Percentiles rank a stretch among this genome's conserved stretches.
These are phyloP conservation scores for Melanotaenia parkinsoni DNA, from an alignment of 2,797 vertebrate species.

Conservation along the genomic window DNA sequence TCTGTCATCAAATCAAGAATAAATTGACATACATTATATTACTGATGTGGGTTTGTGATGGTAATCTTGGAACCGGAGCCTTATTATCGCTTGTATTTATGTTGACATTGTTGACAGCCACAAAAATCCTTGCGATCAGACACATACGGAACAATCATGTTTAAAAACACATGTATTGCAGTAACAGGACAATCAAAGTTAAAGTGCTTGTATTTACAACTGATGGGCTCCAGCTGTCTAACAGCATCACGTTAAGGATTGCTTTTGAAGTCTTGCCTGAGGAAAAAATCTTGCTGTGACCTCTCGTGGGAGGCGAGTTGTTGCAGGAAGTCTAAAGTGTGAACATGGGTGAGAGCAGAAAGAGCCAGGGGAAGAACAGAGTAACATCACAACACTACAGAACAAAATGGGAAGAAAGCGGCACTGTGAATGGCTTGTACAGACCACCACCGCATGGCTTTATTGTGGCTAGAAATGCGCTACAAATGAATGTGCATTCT, in stretches of 20 bases:
- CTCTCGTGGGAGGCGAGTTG: not conserved
- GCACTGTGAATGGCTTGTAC: too few relatives aligned
- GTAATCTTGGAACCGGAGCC: not conserved
- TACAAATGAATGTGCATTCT: not conserved
- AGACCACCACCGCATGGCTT: too few relatives aligned
- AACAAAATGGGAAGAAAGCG: not conserved
- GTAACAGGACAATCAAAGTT: not conserved
- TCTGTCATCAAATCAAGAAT: not conserved
- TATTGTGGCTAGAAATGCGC: not conserved
- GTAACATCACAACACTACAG: not conserved
- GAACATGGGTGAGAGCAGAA: not conserved
- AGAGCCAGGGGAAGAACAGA: not conserved
- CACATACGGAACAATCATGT: not conserved
- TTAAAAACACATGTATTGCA: not conserved
- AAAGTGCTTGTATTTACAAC: not conserved
- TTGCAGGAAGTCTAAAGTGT: not conserved
- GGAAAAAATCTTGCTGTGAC: not conserved
- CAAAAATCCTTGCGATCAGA: not conserved
- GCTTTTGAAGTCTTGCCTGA: not conserved
- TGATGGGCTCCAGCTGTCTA: not conserved
- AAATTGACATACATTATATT: not conserved
- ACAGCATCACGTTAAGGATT: not conserved
- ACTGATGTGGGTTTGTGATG: not conserved
- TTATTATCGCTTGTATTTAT: not conserved
- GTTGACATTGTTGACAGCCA: not conserved